phyloP scores from a whole-genome alignment of 2,888 invertebrate genomes.

The Dioctria linearis region DNA sequence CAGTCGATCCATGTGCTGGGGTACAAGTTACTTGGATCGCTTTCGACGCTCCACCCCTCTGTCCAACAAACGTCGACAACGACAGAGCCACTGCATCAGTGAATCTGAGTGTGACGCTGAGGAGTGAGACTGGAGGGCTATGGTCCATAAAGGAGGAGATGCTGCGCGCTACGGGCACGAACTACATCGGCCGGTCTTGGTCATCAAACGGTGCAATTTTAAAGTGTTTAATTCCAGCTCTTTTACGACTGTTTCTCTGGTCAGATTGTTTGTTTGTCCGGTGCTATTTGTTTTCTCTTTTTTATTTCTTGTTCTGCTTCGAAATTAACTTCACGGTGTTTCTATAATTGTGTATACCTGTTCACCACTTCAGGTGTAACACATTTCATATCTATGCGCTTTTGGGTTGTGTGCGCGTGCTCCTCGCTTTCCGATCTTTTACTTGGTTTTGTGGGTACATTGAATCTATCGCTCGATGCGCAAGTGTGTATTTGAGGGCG shows the following conservation, averaged over 20 bases:
- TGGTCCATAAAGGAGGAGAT: slow-evolving; percentile 3
- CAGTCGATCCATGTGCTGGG: background rate
- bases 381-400: slow-evolving; percentile 49
- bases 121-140: background rate
- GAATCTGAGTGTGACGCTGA: background rate
- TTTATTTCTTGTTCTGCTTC: slow-evolving; percentile 45
- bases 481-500: slow-evolving; percentile 26
- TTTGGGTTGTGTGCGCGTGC: slow-evolving; percentile 51
- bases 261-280: slow-evolving; percentile 50
- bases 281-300: slow-evolving; percentile 45
- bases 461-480: slow-evolving; percentile 26
- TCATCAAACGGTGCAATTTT: slow-evolving; percentile 52
- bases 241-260: slow-evolving; percentile 53
- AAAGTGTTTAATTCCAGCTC: slow-evolving; percentile 52
- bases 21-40: background rate
- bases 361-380: slow-evolving; percentile 47
- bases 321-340: slow-evolving; percentile 47
- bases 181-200: slow-evolving; percentile 49
- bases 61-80: background rate
- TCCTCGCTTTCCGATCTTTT: background rate
- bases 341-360: slow-evolving; percentile 50
- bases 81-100: background rate
- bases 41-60: background rate
- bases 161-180: slow-evolving; percentile 43
- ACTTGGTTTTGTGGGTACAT: background rate